These are phyloP conservation scores for Micrasema longulum DNA, from an alignment of 1,140 invertebrate genomes.

Conservation along the genomic window DNA sequence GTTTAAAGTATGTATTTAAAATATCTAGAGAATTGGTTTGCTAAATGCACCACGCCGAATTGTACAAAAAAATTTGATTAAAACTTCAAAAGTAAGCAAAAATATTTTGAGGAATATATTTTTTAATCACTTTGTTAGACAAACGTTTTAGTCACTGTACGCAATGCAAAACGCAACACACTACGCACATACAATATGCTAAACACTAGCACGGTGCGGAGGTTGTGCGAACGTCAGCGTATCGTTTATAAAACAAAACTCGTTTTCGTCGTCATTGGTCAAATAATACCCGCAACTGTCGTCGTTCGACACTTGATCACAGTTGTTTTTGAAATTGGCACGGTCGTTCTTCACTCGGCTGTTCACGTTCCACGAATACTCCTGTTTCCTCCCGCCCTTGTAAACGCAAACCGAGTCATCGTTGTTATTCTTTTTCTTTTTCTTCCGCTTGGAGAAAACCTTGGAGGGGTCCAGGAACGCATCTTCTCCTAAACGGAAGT, in stretches of 20 bases:
- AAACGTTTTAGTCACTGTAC: constrained; percentile 8
- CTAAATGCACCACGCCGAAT: constrained; percentile 14
- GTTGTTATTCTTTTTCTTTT: constrained; percentile 52
- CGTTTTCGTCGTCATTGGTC: constrained; percentile 62
- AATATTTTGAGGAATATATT: constrained; percentile 31
- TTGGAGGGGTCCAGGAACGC: constrained; percentile 66
- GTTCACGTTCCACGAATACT: constrained; percentile 49
- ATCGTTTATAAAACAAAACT: constrained; percentile 63
- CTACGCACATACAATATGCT: not conserved
- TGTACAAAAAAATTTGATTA: constrained; percentile 27
- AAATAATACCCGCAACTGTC: constrained; percentile 66
- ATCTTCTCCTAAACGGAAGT: constrained; percentile 65
- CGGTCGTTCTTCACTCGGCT: constrained; percentile 1
- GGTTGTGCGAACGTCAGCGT: constrained; percentile 64
- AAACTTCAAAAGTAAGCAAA: constrained; percentile 31
- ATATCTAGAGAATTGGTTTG: too few species aligned
- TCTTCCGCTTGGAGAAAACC: constrained; percentile 65
- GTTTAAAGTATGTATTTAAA: too few species aligned
- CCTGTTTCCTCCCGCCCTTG: constrained; percentile 32
- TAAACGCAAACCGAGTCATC: constrained; percentile 51
- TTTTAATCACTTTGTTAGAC: constrained; percentile 27
- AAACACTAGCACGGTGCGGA: constrained; percentile 63
- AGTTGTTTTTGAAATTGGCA: constrained; percentile 35
- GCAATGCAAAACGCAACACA: not conserved
- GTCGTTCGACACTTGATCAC: constrained; percentile 63